Conservation (phyloP, 1,140 invertebrate species). For the Caenorhabditis remanei region DNA sequence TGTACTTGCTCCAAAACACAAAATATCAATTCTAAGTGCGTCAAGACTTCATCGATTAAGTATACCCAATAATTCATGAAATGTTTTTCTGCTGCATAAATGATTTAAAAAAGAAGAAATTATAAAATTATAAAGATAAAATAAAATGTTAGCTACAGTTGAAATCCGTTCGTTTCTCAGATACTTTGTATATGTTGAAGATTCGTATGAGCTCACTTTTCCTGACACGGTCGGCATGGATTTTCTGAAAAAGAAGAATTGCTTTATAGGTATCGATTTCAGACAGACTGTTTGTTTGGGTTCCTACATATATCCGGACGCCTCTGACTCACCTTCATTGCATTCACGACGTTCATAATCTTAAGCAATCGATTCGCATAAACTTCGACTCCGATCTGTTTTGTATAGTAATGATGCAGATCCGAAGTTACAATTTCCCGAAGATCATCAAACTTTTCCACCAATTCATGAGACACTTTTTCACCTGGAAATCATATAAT, state of each 20-base stretch:
- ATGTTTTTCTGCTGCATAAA: not conserved
- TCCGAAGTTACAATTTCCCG: not conserved
- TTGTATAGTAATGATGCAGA: constrained; percentile 11
- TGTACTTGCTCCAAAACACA: constrained; percentile 34
- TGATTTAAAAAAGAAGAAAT: not conserved
- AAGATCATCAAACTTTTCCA: constrained; percentile 25
- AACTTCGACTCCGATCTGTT: not conserved
- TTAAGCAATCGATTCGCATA: not conserved
- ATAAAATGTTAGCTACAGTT: constrained; percentile 9
- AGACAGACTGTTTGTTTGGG: no score
- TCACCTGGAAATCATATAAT: constrained; percentile 6
- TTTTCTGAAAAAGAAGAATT: not conserved
- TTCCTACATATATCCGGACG: no score
- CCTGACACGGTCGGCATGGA: constrained; percentile 15
- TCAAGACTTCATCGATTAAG: constrained; percentile 26
- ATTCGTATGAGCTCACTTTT: constrained; percentile 28
- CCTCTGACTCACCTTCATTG: not conserved
- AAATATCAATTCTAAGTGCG: not conserved
- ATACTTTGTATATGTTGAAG: constrained; percentile 34
- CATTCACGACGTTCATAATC: constrained; percentile 15
- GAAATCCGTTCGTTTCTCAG: constrained; percentile 32
- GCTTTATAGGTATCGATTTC: no score
- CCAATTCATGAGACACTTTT: constrained; percentile 1
- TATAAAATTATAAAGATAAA: not conserved
- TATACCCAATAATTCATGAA: constrained; percentile 29